These are phyloP conservation scores for Penaeus indicus DNA, from an alignment of 1,140 invertebrate genomes.

Conservation along the genomic window DNA sequence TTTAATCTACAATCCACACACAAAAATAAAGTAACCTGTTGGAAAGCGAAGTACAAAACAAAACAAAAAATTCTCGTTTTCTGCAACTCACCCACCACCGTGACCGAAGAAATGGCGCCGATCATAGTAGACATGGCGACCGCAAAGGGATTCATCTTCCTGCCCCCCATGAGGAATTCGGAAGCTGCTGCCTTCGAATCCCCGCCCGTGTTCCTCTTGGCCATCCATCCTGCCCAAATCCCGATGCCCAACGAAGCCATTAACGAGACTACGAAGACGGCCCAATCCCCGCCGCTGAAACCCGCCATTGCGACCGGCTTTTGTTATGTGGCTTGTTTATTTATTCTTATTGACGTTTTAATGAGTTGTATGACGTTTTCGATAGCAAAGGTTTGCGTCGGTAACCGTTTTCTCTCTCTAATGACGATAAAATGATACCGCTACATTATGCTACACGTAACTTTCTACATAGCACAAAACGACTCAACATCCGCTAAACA, in stretches of 20 bases:
- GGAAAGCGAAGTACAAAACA: no score
- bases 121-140: constrained; percentile 34
- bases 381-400: no score
- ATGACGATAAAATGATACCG: no score
- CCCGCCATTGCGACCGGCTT: background rate
- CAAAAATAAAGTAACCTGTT: no score
- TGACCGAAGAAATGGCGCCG: background rate
- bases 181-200: background rate
- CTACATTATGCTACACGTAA: no score
- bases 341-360: no score
- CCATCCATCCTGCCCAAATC: background rate
- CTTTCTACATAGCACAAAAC: no score
- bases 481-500: no score
- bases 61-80: background rate
- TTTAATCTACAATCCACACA: no score
- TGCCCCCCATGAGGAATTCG: constrained; percentile 41
- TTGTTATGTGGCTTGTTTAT: background rate
- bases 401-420: no score
- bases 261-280: background rate
- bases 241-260: background rate
- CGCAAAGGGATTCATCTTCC: constrained; percentile 29
- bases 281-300: constrained; percentile 32
- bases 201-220: background rate
- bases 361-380: no score
- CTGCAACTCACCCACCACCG: constrained; percentile 12